A percentile compares a stretch with the other conserved stretches of the same genome.
Evolutionary conservation across 1,140 invertebrate species (phyloP).

Genomic region (Himalopsyche phryganea): DNA sequence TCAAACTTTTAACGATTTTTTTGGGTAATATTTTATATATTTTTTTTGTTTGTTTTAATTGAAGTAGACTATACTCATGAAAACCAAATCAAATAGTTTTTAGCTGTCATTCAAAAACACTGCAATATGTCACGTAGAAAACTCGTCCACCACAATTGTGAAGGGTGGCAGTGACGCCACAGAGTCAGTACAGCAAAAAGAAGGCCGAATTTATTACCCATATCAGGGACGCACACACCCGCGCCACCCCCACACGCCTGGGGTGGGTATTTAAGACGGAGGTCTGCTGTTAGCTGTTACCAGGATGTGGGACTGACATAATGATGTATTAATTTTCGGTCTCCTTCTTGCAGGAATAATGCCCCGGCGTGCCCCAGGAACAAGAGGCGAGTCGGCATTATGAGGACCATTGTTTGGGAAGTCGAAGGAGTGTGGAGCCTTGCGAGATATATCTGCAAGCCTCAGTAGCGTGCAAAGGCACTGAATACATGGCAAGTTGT

Average conservation of each 20-base stretch:
- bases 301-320: slow-evolving; percentile 53
- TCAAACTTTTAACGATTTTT: too few species aligned
- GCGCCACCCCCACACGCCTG: too few species aligned
- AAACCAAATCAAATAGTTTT: too few species aligned
- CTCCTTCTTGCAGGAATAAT: slow-evolving; percentile 31
- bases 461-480: slow-evolving; percentile 40
- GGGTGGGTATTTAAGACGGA: slow-evolving; percentile 16
- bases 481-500: too few species aligned
- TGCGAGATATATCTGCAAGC: slow-evolving; percentile 32
- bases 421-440: slow-evolving; percentile 38
- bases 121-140: too few species aligned
- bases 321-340: slow-evolving; percentile 55
- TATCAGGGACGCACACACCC: slow-evolving; percentile 22
- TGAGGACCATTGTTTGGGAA: slow-evolving; percentile 43
- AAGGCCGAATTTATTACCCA: slow-evolving; percentile 30
- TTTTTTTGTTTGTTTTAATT: too few species aligned
- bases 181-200: slow-evolving; percentile 9
- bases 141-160: too few species aligned
- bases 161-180: neutral
- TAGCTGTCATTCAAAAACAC: too few species aligned
- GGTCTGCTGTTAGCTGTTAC: slow-evolving; percentile 35
- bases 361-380: slow-evolving; percentile 43
- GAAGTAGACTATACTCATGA: too few species aligned
- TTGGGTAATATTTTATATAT: too few species aligned
- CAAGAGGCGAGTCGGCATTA: slow-evolving; percentile 4